Conservation (phyloP, 2,888 invertebrate species). For the Sthenelais limicola region DNA sequence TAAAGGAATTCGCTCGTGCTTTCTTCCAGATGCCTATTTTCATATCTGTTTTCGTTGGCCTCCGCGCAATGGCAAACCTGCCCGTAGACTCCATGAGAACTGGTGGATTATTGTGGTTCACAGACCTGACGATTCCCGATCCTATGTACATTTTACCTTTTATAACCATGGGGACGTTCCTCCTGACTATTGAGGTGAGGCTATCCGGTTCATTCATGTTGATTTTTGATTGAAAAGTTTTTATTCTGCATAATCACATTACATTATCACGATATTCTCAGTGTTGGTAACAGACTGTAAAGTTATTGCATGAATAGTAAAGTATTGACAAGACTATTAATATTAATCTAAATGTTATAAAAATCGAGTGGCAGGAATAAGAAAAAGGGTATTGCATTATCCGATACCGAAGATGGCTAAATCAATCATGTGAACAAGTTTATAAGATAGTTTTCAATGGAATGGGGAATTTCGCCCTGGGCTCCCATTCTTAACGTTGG, state of each 20-base stretch:
- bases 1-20: background rate
- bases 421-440: no score
- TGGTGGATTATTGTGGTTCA: conserved; percentile 94
- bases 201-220: background rate
- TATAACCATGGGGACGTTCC: conserved; percentile 87
- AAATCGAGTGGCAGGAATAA: background rate
- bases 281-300: background rate
- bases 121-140: conserved; percentile 91
- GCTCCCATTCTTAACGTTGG: background rate
- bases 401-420: no score
- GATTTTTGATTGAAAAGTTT: background rate
- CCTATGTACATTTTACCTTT: conserved; percentile 90
- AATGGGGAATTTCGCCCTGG: background rate
- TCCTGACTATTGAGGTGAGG: conserved; percentile 83
- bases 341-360: background rate
- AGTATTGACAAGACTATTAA: background rate
- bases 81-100: conserved; percentile 91
- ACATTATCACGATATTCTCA: background rate
- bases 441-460: no score
- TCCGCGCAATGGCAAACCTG: conserved; percentile 89
- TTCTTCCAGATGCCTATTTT: conserved; percentile 82
- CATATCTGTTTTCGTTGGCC: conserved; percentile 90
- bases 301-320: background rate
- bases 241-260: background rate
- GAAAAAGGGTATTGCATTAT: no score